phyloP scores from a whole-genome alignment of 2,888 invertebrate genomes.

The Xylophagus ater region DNA sequence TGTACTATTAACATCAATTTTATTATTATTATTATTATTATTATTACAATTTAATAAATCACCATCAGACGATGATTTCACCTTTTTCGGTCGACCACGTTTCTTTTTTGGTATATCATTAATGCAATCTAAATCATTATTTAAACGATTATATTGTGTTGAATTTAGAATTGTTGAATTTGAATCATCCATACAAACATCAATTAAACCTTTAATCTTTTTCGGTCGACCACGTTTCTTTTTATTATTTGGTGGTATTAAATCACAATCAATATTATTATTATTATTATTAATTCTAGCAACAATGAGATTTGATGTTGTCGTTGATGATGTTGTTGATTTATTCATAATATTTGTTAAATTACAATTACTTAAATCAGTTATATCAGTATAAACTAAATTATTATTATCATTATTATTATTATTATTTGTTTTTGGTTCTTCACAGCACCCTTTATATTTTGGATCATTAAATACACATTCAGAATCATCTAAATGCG shows the following conservation, averaged over 20 bases:
- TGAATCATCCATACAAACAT: constrained; percentile 44
- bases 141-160: neutral
- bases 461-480: constrained; percentile 71
- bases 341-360: constrained; percentile 13
- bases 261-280: constrained; percentile 4
- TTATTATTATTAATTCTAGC: constrained; percentile 8
- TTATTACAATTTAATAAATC: neutral
- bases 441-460: constrained; percentile 52
- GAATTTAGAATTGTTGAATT: constrained; percentile 15
- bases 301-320: neutral
- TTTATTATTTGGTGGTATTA: constrained; percentile 50
- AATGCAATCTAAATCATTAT: constrained; percentile 7
- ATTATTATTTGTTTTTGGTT: constrained; percentile 38
- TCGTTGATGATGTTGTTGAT: constrained; percentile 1
- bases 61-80: constrained; percentile 42
- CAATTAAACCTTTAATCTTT: constrained; percentile 41
- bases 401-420: constrained; percentile 3
- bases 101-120: constrained; percentile 70
- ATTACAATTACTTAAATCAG: constrained; percentile 18
- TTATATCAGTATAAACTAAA: constrained; percentile 18
- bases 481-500: constrained; percentile 77
- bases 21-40: constrained; percentile 5
- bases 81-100: constrained; percentile 78
- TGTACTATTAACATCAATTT: too few relatives aligned
- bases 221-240: constrained; percentile 86